Evolutionary conservation across 2,888 invertebrate genomes (phyloP), one percentile per base, ranked within the genome.

Genomic region (Argynnis bischoffii): DNA sequence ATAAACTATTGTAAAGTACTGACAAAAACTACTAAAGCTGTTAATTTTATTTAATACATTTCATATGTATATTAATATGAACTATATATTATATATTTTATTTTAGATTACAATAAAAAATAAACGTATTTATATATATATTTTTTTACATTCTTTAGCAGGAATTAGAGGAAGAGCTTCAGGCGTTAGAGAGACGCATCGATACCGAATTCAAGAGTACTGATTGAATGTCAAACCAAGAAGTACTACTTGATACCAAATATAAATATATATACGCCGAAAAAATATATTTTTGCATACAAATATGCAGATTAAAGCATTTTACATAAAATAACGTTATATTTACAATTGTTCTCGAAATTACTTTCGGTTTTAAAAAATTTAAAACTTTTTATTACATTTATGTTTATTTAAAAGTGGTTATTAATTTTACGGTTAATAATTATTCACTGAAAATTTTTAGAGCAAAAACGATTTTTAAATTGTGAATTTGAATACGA

Each of bases 151-250:
- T 63, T 41, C 78, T 78, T 16, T 80, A 86, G 86, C 82, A 85
- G 75, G 86, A 86, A 64, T 71, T 91, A 2, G 91, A 89, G 61
- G 86, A 85, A 21, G 89, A 88, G 14, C 73, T 91, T 2, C 84
- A 86, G 54, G 91, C 89, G 0, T 70, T 91, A 16, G 88, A 88
- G 71, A 84, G 86, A 41, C 85, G 88, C n/a, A 89, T 91, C 70
- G 87, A 86, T 71, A 88, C 90, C 0, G 89, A 89, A 69, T 88
- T 89, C 76, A 83, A 89, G 73, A 86, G 79, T 69, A 79, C 85
- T 0, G 89, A 89, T 70, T 87, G 81, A 78, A 61, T 55, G 35
- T 41, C 21, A 67, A 41, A 41, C 35, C 55, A 46, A 69, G 46
- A 68, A 54, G 57, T 56, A 66, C 57, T 18, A 60, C 55, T 64